Percentiles rank a stretch among this genome's conserved stretches.
Conservation (phyloP, 2,888 invertebrate genomes). For the Nycteola revayana region DNA sequence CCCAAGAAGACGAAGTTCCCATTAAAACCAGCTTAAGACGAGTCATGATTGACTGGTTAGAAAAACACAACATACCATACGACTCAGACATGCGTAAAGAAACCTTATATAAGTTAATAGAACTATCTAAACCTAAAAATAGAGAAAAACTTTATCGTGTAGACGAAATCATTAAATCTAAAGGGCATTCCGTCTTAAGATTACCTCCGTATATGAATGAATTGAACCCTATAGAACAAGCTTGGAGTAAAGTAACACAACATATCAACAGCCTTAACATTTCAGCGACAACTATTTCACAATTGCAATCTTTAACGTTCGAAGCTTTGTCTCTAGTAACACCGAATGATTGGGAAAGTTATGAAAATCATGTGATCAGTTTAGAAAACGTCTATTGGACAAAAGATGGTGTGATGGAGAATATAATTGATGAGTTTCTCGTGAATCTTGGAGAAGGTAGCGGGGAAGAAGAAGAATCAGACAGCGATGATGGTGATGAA, state of each 20-base stretch:
- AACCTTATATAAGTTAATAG: neutral
- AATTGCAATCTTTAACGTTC: neutral
- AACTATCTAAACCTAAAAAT: neutral
- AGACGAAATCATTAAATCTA: constrained; percentile 2
- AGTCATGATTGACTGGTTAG: constrained; percentile 1
- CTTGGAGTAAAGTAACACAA: constrained; percentile 1
- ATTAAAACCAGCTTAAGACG: neutral
- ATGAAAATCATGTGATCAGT: neutral
- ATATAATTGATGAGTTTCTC: neutral
- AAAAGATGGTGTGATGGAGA: constrained; percentile 4
- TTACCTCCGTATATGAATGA: constrained; percentile 1
- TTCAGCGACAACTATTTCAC: neutral
- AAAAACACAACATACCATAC: constrained; percentile 1
- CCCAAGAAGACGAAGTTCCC: neutral
- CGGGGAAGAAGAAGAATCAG: neutral
- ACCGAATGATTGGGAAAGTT: constrained; percentile 2
- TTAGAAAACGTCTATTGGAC: constrained; percentile 1
- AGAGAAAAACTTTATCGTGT: neutral
- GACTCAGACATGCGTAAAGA: constrained; percentile 1
- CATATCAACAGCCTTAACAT: neutral
- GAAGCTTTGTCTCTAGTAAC: neutral
- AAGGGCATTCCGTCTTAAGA: constrained; percentile 1
- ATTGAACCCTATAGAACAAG: constrained; percentile 1
- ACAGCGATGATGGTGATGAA: neutral
- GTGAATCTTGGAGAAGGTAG: neutral